Percentiles rank a stretch among this genome's conserved stretches.
These are phyloP conservation scores for Bryconaethiops microstoma DNA, from an alignment of 2,797 vertebrate species.

Conservation along the genomic window DNA sequence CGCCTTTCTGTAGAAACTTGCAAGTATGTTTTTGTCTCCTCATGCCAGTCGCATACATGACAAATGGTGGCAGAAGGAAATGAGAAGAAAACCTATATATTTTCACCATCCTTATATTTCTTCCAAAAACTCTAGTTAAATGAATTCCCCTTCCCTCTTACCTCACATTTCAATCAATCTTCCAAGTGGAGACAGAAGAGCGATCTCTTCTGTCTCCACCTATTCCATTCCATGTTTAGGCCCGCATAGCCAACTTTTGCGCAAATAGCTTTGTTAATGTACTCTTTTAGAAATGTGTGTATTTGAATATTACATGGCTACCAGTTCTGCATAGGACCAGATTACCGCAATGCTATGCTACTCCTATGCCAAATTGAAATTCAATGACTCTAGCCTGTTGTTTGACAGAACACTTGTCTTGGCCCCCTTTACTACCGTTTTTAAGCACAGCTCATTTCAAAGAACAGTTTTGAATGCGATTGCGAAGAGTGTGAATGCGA, in stretches of 20 bases:
- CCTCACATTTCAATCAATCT: too few species aligned
- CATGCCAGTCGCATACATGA: too few species aligned
- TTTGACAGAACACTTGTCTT: conserved; percentile 61
- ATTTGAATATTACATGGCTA: conserved; percentile 75
- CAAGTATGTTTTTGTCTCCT: too few species aligned
- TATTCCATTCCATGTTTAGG: background rate
- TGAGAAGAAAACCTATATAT: background rate
- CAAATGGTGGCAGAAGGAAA: background rate
- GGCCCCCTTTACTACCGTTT: conserved; percentile 58
- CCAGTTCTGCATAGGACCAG: conserved; percentile 59
- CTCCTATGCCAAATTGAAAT: conserved; percentile 74
- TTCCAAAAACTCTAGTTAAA: conserved; percentile 42
- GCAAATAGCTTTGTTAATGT: conserved; percentile 74
- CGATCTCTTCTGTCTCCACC: background rate
- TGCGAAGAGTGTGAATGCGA: conserved; percentile 33
- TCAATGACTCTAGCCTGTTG: conserved; percentile 59
- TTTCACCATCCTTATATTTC: conserved; percentile 19
- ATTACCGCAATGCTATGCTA: conserved; percentile 63
- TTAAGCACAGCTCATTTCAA: conserved; percentile 72
- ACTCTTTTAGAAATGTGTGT: conserved; percentile 73
- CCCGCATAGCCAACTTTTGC: conserved; percentile 54
- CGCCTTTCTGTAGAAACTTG: too few species aligned
- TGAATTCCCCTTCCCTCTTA: background rate
- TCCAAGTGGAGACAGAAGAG: too few species aligned
- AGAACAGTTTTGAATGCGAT: conserved; percentile 57